Evolutionary conservation across 2,888 invertebrate species (phyloP).

Genomic region (Latheticus oryzae): DNA sequence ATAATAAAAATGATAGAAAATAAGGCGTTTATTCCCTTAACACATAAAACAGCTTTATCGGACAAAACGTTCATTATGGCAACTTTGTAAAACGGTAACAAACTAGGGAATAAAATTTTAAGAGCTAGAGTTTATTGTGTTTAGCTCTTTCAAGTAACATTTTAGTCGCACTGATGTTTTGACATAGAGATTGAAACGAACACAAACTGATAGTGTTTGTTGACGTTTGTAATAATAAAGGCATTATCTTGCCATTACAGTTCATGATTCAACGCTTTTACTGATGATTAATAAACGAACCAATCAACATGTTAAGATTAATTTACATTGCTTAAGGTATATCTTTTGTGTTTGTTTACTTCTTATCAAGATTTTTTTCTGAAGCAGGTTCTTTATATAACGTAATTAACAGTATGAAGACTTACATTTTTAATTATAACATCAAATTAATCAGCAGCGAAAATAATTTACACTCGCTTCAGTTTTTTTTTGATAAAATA

Average conservation of each 20-base stretch:
- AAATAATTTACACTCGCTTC: no score
- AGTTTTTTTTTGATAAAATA: no score
- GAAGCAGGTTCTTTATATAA: constrained; percentile 19
- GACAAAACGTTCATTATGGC: constrained; percentile 38
- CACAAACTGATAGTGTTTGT: constrained; percentile 39
- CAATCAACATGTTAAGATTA: constrained; percentile 48
- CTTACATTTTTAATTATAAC: constrained; percentile 38
- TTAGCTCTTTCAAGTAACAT: constrained; percentile 28
- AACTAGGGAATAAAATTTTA: constrained; percentile 41
- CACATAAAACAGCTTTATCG: constrained; percentile 44
- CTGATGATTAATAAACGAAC: constrained; percentile 49
- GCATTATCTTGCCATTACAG: constrained; percentile 51
- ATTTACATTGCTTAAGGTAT: constrained; percentile 42
- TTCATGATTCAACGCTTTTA: constrained; percentile 50
- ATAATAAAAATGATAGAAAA: constrained; percentile 44
- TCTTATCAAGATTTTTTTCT: constrained; percentile 31
- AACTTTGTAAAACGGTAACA: constrained; percentile 41
- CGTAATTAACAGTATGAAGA: constrained; percentile 38
- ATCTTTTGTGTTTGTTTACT: constrained; percentile 44
- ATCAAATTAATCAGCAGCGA: constrained; percentile 17
- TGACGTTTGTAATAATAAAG: constrained; percentile 51
- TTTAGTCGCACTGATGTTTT: constrained; percentile 40
- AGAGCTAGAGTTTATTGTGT: constrained; percentile 40
- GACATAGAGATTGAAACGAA: constrained; percentile 45
- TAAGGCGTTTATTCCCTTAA: constrained; percentile 44